Base-by-base conservation (phyloP, 2,888 invertebrate genomes). In the Macrosiphum euphorbiae region DNA sequence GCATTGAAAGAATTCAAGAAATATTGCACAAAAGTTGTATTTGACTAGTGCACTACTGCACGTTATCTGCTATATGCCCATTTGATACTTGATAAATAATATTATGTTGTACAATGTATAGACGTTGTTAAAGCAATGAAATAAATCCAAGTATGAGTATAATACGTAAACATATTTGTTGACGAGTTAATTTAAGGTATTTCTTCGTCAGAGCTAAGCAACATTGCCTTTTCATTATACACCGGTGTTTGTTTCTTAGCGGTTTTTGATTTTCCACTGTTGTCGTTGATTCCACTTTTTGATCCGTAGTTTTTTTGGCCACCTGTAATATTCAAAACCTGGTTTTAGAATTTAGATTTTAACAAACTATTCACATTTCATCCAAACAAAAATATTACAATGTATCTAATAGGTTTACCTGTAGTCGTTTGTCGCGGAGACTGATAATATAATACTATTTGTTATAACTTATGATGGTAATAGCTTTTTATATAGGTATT, bases 141-240 rank as follows among this genome's bases (percentile, higher is more conserved):
- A 86, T 61, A 61, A 92, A 67, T 52, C 35, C 61, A 26, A 10
- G 41, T 67, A 52, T 20, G 41, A 16, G 26, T 16, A 35, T 90
- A 28, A 10, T 52, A 67, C 24, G 61, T 61, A 86, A 61, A 61
- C 26, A 50, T 47, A 61, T 44, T 35, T 90, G 52, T 47, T n/a
- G 11, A 24, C 3, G 0, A 50, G n/a, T 52, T 86, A 78, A 78
- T 90, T 94, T 44, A 94, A 28, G 90, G 90, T 92, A 91, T 88
- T 94, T 99, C 99, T 96, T 99, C 99, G 96, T 99, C 99, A 95
- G 99, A 99, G 96, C 98, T 98, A 95, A 99, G 97, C 95, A 99
- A 97, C 96, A 99, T 98, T 84, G 99, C 98, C 96, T 99, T 99
- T 97, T 99, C 99, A 96, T 98, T 99, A 96, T 98, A 98, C 96